These are phyloP conservation scores for Nasonia longicornis DNA, from an alignment of 1,140 invertebrate genomes.

Conservation along the genomic window DNA sequence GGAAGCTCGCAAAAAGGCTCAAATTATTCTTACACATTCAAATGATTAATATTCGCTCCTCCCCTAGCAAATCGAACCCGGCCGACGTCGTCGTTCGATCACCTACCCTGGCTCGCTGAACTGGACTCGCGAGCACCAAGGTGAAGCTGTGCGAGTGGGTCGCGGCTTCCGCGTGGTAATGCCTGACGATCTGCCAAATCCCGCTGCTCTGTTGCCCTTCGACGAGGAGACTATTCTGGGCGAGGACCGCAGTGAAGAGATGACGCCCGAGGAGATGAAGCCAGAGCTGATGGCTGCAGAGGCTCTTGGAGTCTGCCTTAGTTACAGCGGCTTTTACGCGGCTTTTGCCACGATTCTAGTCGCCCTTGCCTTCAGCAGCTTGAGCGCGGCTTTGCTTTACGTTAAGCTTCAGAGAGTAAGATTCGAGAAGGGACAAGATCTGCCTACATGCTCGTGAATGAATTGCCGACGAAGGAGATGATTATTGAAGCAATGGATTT, in stretches of 20 bases:
- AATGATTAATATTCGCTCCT: background rate
- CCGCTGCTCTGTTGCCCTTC: constrained; percentile 55
- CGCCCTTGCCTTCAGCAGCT: constrained; percentile 57
- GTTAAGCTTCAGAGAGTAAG: constrained; percentile 60
- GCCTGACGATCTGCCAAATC: constrained; percentile 72
- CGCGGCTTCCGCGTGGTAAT: constrained; percentile 77
- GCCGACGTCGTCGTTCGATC: constrained; percentile 70
- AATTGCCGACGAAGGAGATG: background rate
- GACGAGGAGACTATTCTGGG: constrained; percentile 45
- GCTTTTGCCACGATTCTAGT: constrained; percentile 60
- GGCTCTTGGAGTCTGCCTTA: constrained; percentile 60
- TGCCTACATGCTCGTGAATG: constrained; percentile 44
- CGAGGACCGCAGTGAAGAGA: background rate
- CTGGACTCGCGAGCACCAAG: constrained; percentile 44
- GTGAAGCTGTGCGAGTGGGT: constrained; percentile 72
- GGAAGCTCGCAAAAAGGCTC: background rate
- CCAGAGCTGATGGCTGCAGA: constrained; percentile 50
- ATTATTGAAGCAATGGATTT: too few species aligned
- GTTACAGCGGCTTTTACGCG: constrained; percentile 60
- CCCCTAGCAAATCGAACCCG: constrained; percentile 72
- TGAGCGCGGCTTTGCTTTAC: constrained; percentile 60
- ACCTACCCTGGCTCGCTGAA: constrained; percentile 57
- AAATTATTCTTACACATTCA: background rate
- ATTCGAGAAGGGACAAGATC: constrained; percentile 53
- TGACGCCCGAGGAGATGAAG: background rate